Conservation (phyloP, 2,113 vertebrate genomes). For the Lycaon pictus region DNA sequence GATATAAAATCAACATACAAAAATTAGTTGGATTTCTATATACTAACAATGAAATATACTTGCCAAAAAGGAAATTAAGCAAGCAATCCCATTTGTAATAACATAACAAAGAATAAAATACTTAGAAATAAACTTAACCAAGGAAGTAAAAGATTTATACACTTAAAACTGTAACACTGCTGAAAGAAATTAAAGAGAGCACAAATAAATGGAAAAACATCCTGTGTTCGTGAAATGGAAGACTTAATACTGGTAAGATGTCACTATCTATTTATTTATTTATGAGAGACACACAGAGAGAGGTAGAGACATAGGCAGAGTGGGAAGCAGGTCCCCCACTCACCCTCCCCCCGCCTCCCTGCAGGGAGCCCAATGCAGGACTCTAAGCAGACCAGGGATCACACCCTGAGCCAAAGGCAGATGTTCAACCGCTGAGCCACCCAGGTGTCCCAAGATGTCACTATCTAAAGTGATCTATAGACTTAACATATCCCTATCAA, state of each 20-base stretch:
- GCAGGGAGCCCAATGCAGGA: too few species aligned
- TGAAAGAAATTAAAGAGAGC: not conserved
- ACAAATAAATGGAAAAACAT: not conserved
- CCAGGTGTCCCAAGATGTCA: too few species aligned
- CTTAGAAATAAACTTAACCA: not conserved
- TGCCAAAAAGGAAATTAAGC: not conserved
- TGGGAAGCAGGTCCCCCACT: too few species aligned
- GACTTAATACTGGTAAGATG: not conserved
- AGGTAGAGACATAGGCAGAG: too few species aligned
- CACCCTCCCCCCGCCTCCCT: too few species aligned
- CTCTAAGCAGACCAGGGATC: too few species aligned
- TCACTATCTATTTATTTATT: not conserved
- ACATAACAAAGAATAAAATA: not conserved
- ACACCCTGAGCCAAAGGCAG: too few species aligned
- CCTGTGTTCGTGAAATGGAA: not conserved
- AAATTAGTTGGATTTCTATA: not conserved
- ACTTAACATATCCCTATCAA: not conserved
- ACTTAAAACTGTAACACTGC: not conserved
- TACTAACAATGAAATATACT: not conserved
- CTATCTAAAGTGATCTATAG: not conserved
- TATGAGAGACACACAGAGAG: too few species aligned
- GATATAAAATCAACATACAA: not conserved
- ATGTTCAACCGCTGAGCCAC: too few species aligned
- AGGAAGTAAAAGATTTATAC: not conserved
- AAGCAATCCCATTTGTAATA: not conserved